Percentiles rank a stretch among this genome's conserved stretches.
Conservation (phyloP, 2,797 vertebrate genomes). For the Micrastur ruficollis region DNA sequence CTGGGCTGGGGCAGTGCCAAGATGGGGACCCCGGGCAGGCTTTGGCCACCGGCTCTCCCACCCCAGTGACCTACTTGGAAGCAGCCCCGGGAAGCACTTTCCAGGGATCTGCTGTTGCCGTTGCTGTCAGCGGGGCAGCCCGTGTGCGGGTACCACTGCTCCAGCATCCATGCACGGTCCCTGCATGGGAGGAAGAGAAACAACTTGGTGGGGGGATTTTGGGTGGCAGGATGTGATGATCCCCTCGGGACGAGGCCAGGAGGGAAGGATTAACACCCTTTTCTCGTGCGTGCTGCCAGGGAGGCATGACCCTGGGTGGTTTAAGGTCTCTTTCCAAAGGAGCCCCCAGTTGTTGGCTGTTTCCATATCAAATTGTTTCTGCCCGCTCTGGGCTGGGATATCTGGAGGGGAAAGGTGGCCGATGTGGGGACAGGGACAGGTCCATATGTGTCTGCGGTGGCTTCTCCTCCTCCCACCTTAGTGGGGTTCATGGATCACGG, state of each 20-base stretch:
- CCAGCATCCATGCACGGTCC: accelerated
- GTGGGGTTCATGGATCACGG: accelerated
- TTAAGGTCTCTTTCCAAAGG: neutral
- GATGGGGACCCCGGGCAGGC: neutral
- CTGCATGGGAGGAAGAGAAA: neutral
- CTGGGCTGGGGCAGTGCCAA: neutral
- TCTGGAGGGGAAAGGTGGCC: neutral
- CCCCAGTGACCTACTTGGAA: slow-evolving; percentile 17
- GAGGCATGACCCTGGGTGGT: accelerated
- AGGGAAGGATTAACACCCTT: neutral
- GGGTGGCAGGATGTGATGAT: neutral
- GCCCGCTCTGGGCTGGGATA: neutral
- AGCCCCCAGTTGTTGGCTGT: accelerated
- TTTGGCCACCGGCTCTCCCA: neutral
- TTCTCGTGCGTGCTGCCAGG: neutral
- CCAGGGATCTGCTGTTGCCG: neutral
- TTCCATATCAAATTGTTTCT: neutral
- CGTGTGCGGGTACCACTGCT: neutral
- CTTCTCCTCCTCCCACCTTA: neutral
- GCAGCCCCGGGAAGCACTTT: neutral
- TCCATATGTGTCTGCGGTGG: accelerated
- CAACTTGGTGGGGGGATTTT: neutral
- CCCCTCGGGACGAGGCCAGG: neutral
- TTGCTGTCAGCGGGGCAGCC: neutral
- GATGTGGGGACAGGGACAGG: neutral